Conservation (phyloP, 2,113 vertebrate genomes). For the Helogale parvula region DNA sequence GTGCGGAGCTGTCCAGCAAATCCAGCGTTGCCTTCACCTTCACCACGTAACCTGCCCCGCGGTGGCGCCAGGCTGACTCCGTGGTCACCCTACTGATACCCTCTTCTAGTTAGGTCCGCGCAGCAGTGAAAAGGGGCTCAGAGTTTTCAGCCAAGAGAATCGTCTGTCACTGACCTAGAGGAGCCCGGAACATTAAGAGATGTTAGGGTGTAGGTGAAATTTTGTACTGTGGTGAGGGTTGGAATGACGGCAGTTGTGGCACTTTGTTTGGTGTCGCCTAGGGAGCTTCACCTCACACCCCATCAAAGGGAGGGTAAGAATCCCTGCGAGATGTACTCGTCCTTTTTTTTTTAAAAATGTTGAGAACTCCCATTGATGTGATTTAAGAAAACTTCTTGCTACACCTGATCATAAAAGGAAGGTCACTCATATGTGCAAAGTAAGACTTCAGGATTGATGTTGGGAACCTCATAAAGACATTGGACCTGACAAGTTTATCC, state of each 20-base stretch:
- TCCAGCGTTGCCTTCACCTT: background rate
- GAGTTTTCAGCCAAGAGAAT: background rate
- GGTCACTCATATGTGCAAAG: background rate
- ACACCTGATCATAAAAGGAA: background rate
- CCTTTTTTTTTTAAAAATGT: background rate
- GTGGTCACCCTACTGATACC: background rate
- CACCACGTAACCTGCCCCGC: background rate
- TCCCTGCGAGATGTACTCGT: background rate
- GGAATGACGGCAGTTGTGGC: fast-evolving
- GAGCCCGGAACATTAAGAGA: background rate
- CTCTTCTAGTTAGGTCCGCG: background rate
- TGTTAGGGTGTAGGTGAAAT: background rate
- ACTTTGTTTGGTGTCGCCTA: background rate
- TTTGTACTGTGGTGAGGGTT: background rate
- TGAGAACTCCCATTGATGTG: background rate
- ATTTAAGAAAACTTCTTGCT: background rate
- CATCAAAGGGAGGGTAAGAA: background rate
- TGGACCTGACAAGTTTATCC: background rate
- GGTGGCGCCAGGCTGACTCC: background rate
- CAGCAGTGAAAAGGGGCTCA: background rate
- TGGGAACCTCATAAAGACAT: background rate
- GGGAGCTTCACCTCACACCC: background rate
- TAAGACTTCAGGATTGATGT: background rate
- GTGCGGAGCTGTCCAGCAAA: background rate
- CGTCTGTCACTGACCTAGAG: background rate